Evolutionary conservation across 2,113 vertebrate genomes (phyloP).

Genomic region (Crotalus viridis): DNA sequence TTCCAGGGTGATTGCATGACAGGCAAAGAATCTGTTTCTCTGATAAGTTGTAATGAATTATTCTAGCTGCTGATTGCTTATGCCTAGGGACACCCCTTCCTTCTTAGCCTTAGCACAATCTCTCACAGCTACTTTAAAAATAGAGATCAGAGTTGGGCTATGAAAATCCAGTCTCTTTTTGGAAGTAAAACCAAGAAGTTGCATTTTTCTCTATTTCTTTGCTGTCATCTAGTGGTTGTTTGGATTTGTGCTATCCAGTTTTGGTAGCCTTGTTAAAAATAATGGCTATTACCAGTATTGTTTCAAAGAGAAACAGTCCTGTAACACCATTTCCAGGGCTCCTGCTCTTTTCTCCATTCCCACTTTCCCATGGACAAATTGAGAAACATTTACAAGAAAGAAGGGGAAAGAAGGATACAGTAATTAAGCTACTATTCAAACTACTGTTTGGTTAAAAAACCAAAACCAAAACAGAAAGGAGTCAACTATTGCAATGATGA

Average conservation of each 20-base stretch:
- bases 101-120: background rate
- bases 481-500: background rate
- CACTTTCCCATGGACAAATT: background rate
- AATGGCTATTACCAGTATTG: background rate
- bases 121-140: background rate
- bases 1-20: background rate
- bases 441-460: background rate
- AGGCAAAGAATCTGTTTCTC: background rate
- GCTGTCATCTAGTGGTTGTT: background rate
- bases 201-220: background rate
- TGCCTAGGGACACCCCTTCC: background rate
- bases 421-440: background rate
- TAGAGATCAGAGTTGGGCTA: background rate
- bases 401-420: background rate
- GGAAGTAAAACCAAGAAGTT: background rate
- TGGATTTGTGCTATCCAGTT: background rate
- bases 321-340: background rate
- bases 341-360: background rate
- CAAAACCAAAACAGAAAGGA: background rate
- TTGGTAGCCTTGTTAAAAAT: background rate
- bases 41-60: background rate
- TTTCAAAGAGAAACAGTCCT: background rate
- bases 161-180: background rate
- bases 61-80: background rate
- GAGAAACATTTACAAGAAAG: background rate